Percentiles rank a stretch among this genome's conserved stretches.
These are phyloP conservation scores for Microtus oregoni DNA, from an alignment of 2,113 vertebrate species.

Conservation along the genomic window DNA sequence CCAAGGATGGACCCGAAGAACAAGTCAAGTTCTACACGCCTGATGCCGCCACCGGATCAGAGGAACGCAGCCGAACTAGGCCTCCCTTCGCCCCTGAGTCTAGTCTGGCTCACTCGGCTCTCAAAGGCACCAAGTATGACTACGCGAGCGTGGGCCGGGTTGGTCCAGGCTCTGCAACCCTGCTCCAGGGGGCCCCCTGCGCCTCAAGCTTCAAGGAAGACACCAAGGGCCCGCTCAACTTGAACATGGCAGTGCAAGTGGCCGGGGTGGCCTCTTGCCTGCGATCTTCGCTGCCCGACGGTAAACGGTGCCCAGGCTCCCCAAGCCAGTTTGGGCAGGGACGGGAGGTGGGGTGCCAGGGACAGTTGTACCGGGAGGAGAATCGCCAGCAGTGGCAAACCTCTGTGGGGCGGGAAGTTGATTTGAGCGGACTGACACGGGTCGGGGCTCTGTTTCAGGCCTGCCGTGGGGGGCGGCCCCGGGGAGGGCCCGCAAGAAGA, in stretches of 20 bases:
- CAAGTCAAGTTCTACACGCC: slow-evolving; percentile 89
- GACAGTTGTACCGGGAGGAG: slow-evolving; percentile 42
- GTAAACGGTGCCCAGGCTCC: slow-evolving; percentile 86
- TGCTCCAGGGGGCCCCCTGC: slow-evolving; percentile 88
- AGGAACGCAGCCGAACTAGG: slow-evolving; percentile 87
- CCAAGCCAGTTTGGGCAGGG: slow-evolving; percentile 62
- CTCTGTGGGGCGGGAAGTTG: slow-evolving; percentile 18
- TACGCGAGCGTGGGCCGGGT: slow-evolving; percentile 88
- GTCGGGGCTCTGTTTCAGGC: slow-evolving; percentile 88
- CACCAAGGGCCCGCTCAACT: slow-evolving; percentile 90
- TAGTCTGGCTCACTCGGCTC: slow-evolving; percentile 81
- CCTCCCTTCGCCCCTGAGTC: slow-evolving; percentile 87
- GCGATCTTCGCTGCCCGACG: slow-evolving; percentile 92
- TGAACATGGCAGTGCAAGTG: slow-evolving; percentile 90
- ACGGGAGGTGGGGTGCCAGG: slow-evolving; percentile 67
- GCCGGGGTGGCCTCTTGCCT: slow-evolving; percentile 89
- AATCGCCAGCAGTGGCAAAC: slow-evolving; percentile 35
- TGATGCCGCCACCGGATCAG: slow-evolving; percentile 87
- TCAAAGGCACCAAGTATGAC: slow-evolving; percentile 88
- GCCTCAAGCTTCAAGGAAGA: slow-evolving; percentile 87
- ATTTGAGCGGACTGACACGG: slow-evolving; percentile 31
- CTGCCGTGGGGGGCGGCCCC: slow-evolving; percentile 93
- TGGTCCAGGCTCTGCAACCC: slow-evolving; percentile 86
- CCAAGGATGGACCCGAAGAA: slow-evolving; percentile 91
- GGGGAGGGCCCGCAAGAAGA: slow-evolving; percentile 93